Evolutionary conservation across 2,113 vertebrate genomes (phyloP), one percentile per base, ranked within the genome.

Genomic region (Odobenus rosmarus): DNA sequence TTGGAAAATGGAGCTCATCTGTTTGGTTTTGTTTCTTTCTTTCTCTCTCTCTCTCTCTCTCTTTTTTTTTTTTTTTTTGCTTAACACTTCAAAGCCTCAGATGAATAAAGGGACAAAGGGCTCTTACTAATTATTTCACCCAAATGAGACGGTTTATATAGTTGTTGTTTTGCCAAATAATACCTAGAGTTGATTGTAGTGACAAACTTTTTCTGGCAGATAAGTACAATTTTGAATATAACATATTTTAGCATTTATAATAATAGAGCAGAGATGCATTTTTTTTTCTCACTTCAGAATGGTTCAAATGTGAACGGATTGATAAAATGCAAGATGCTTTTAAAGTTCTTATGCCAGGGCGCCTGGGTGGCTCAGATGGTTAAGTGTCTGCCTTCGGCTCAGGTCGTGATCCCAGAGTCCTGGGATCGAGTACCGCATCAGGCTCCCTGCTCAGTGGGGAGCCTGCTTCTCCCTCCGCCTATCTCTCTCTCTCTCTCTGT

Each of bases 251-350:
- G 46, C 51, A 67, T 81, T 94, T 96, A 61, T 39, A 81, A 61
- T 96, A 77, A 61, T 53, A 39, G n/a, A 90, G 1, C 10, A 88
- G 14, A 64, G 57, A 77, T 84, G 10, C 1, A 33, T 90, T 46
- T 80, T 57, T 57, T 69, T 91, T 46, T 15, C 26, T 76, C 62
- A 59, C 26, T 71, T 53, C 31, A 16, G 33, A 89, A 61, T 90
- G 15, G 7, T 92, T 96, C 62, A 87, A 91, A 95, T 95, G 59
- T 94, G 57, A 74, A 83, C 2, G n/a, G 87, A 91, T 51, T 95
- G 76, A 91, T 82, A 94, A 93, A 51, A 93, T 16, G 1, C n/a
- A 92, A 28, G 21, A 36, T 88, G 64, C 39, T 94, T 93, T 82
- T 82, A n/a, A 96, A 86, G 28, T 87, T 84, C 31, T 96, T 10